Conservation (phyloP, 2,113 vertebrate species). For the Toxotes chatareus region DNA sequence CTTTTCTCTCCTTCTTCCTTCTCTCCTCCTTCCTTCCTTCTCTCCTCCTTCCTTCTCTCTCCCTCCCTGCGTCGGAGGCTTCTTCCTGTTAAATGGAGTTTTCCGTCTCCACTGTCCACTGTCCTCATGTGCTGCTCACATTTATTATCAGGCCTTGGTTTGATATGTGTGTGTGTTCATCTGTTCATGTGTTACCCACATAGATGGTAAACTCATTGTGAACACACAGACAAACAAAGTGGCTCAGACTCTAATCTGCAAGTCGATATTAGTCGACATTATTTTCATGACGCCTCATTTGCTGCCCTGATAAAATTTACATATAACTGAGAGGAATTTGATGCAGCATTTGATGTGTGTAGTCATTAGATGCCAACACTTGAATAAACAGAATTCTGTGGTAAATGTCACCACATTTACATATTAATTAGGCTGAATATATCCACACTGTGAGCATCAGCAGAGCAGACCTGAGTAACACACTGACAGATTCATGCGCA, state of each 20-base stretch:
- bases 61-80: too few relatives aligned
- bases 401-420: constrained; percentile 63
- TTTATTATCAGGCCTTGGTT: too few relatives aligned
- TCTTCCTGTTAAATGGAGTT: too few relatives aligned
- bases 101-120: too few relatives aligned
- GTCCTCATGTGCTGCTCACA: too few relatives aligned
- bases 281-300: constrained; percentile 53
- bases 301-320: constrained; percentile 6
- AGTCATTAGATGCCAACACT: constrained; percentile 32
- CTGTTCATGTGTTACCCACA: neutral
- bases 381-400: constrained; percentile 36
- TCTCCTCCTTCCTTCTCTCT: too few relatives aligned
- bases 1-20: too few relatives aligned
- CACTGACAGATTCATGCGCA: neutral
- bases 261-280: constrained; percentile 38
- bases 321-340: constrained; percentile 1
- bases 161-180: neutral
- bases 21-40: too few relatives aligned
- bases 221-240: neutral
- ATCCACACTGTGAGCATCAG: neutral
- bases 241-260: constrained; percentile 20
- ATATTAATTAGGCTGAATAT: constrained; percentile 55
- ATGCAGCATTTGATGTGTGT: constrained; percentile 42
- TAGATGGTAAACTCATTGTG: neutral
- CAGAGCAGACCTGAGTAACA: neutral